Conservation (phyloP, 2,797 vertebrate genomes). For the Oreonectes daqikongensis region DNA sequence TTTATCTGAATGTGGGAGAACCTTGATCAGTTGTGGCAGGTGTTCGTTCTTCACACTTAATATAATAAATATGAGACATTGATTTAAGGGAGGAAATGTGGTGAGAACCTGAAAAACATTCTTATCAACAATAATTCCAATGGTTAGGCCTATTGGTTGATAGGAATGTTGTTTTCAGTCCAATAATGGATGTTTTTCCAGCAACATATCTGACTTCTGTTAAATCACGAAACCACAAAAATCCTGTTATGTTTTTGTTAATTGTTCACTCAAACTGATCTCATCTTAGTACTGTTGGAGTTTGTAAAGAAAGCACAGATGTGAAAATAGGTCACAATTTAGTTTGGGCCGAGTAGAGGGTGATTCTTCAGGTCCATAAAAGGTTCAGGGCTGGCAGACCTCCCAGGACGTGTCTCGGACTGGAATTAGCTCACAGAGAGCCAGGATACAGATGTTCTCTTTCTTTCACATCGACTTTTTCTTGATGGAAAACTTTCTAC, state of each 20-base stretch:
- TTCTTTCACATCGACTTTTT: constrained; percentile 12
- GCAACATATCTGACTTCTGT: not conserved
- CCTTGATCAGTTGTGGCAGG: too few species aligned
- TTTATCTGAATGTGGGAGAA: not conserved
- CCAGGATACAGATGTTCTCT: constrained; percentile 37
- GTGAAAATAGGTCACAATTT: constrained; percentile 61
- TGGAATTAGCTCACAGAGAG: constrained; percentile 3
- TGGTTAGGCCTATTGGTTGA: not conserved
- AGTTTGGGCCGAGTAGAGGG: not conserved
- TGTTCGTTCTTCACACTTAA: too few species aligned
- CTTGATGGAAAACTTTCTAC: constrained; percentile 22
- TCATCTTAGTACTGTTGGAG: not conserved
- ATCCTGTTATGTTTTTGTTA: not conserved
- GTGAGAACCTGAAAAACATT: not conserved
- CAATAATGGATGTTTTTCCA: not conserved
- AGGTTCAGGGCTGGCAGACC: constrained; percentile 32
- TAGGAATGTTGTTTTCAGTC: not conserved
- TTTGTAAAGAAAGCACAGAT: constrained; percentile 54
- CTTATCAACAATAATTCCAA: not conserved
- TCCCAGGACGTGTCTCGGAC: constrained; percentile 21
- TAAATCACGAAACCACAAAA: not conserved
- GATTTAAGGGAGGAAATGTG: too few species aligned
- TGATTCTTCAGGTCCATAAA: constrained; percentile 22
- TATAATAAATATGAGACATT: too few species aligned
- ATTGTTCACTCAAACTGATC: not conserved